Evolutionary conservation across 2,888 invertebrate genomes (phyloP).

Genomic region (Thysanoteuthis rhombus): DNA sequence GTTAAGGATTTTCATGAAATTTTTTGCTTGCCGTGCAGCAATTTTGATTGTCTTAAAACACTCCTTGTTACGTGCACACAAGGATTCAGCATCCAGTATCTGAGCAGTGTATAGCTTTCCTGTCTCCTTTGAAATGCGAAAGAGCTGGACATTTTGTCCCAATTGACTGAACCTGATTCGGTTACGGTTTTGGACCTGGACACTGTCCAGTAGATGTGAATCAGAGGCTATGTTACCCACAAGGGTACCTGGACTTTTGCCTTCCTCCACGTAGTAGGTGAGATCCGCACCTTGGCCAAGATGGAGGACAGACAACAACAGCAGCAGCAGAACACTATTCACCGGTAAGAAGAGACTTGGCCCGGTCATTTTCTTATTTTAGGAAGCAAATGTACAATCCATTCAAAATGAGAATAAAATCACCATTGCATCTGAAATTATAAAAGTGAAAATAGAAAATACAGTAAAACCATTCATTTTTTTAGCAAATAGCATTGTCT

Average conservation of each 20-base stretch:
- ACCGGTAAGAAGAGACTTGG: neutral
- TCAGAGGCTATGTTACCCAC: neutral
- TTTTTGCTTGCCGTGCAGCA: neutral
- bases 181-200: neutral
- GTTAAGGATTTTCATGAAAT: neutral
- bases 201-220: neutral
- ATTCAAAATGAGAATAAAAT: neutral
- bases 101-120: neutral
- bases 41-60: neutral
- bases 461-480: neutral
- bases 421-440: conserved; percentile 12
- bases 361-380: neutral
- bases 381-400: neutral
- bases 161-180: neutral
- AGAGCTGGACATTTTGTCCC: neutral
- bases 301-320: neutral
- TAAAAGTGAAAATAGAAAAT: neutral
- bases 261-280: neutral
- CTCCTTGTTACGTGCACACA: neutral
- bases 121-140: neutral
- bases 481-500: too few relatives aligned
- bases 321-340: neutral
- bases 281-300: neutral
- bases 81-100: neutral
- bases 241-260: neutral